These are phyloP conservation scores for Ramphastos sulfuratus DNA, from an alignment of 2,113 vertebrate species.

Conservation along the genomic window DNA sequence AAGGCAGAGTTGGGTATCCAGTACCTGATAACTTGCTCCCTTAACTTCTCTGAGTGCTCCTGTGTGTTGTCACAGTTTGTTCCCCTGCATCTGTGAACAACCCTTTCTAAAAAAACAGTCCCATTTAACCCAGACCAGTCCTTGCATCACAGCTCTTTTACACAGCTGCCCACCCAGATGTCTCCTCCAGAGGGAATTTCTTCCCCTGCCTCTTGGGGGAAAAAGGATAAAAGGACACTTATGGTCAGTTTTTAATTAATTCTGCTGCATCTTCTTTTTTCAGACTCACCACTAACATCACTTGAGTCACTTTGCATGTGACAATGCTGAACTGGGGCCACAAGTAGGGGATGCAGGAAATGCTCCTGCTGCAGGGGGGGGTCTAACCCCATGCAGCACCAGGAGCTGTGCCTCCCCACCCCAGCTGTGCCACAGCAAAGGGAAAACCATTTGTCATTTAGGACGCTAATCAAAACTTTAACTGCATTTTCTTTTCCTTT, in stretches of 20 bases:
- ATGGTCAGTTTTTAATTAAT: background rate
- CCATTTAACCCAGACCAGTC: background rate
- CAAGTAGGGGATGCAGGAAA: background rate
- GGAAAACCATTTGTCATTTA: background rate
- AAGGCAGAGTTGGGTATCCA: background rate
- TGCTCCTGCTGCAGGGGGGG: background rate
- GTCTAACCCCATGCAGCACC: background rate
- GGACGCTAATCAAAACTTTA: background rate
- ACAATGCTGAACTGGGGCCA: fast-evolving
- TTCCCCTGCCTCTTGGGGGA: background rate
- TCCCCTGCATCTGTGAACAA: background rate
- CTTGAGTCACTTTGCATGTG: background rate
- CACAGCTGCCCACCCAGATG: background rate
- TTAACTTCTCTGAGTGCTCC: background rate
- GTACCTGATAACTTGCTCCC: background rate
- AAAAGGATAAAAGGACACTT: background rate
- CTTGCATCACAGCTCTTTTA: fast-evolving
- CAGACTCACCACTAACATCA: background rate
- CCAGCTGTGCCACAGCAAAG: background rate
- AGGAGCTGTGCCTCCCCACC: background rate
- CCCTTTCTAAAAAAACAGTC: background rate
- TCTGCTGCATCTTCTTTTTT: background rate
- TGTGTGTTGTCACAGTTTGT: background rate
- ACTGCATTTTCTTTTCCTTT: background rate
- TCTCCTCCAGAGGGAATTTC: background rate